Conservation (phyloP, 1,140 invertebrate genomes). For the Myzus persicae region DNA sequence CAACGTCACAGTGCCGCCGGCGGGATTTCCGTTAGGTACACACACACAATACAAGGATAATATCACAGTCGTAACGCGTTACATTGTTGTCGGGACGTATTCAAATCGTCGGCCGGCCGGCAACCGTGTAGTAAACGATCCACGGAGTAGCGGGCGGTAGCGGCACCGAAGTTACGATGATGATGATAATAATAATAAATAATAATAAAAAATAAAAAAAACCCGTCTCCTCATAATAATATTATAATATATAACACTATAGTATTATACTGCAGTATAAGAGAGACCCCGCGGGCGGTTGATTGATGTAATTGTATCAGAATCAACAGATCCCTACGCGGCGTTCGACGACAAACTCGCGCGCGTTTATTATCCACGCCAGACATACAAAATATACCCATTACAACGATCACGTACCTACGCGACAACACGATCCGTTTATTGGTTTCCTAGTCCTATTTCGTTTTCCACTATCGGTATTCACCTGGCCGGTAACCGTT, state of each 20-base stretch:
- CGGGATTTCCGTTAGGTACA: neutral
- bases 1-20: neutral
- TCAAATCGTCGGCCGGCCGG: neutral
- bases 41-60: neutral
- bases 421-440: neutral
- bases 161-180: neutral
- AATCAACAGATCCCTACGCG: slow-evolving; percentile 23
- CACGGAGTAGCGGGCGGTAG: neutral
- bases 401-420: neutral
- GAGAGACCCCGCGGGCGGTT: slow-evolving; percentile 37
- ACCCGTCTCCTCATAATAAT: neutral
- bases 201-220: slow-evolving; percentile 39
- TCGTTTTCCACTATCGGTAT: neutral
- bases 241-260: neutral
- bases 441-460: neutral
- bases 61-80: neutral
- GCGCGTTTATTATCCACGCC: neutral
- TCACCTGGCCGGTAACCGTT: neutral
- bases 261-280: slow-evolving; percentile 1
- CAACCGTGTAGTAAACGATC: neutral
- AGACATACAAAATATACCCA: neutral
- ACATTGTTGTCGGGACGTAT: neutral
- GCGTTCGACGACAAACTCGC: neutral
- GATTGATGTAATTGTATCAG: slow-evolving; percentile 45
- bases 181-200: neutral